Conservation (phyloP, 2,888 invertebrate genomes). For the Pammene aurita region DNA sequence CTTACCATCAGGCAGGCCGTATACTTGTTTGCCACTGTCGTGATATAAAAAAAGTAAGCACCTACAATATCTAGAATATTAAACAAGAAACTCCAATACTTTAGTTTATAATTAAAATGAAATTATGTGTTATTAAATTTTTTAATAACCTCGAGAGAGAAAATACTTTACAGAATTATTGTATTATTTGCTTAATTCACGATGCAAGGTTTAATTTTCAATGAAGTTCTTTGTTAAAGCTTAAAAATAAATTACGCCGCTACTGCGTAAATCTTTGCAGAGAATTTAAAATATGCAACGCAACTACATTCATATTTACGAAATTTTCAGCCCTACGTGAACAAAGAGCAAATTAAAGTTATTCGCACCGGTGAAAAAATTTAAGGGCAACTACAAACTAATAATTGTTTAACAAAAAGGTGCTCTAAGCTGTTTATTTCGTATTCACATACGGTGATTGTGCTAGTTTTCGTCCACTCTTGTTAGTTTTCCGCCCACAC, state of each 20-base stretch:
- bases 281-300: neutral
- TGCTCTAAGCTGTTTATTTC: no score
- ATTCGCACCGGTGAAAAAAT: slow-evolving; percentile 7
- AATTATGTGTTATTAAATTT: neutral
- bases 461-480: no score
- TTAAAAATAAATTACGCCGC: neutral
- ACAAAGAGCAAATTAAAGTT: slow-evolving; percentile 30
- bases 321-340: slow-evolving; percentile 9
- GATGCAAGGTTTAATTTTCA: neutral
- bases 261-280: slow-evolving; percentile 11
- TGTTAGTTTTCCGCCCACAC: no score
- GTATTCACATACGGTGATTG: no score
- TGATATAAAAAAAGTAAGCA: no score
- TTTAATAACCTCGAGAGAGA: neutral
- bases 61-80: no score
- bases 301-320: slow-evolving; percentile 12
- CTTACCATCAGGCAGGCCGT: no score
- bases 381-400: slow-evolving; percentile 10
- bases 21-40: no score
- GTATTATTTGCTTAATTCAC: neutral
- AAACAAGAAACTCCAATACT: no score
- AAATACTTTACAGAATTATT: neutral
- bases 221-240: neutral
- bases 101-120: no score
- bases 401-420: neutral